These are phyloP conservation scores for Xiphorhynchus erythropygius DNA, from an alignment of 2,797 vertebrate genomes.

Conservation along the genomic window DNA sequence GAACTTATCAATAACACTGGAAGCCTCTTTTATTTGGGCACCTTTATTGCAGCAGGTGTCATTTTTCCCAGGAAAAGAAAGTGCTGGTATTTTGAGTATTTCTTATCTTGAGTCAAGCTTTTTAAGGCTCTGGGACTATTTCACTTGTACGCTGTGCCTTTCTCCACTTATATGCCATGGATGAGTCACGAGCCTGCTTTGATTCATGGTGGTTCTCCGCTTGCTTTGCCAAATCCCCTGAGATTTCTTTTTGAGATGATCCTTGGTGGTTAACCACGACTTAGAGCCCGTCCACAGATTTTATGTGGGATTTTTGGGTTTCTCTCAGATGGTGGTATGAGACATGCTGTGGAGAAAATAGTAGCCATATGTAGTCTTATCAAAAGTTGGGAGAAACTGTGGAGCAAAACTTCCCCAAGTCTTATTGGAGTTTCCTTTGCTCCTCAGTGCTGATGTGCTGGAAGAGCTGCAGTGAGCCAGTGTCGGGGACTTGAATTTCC, in stretches of 20 bases:
- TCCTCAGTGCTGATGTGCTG: background rate
- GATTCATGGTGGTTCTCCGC: constrained; percentile 9
- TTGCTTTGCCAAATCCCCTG: constrained; percentile 41
- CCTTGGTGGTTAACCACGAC: background rate
- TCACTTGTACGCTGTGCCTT: background rate
- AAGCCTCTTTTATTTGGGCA: constrained; percentile 9
- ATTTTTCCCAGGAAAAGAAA: background rate
- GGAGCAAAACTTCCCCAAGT: background rate
- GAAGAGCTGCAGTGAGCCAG: background rate
- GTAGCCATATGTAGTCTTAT: background rate
- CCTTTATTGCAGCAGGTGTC: background rate
- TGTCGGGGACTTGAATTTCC: background rate
- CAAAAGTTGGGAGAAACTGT: background rate
- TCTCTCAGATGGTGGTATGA: background rate
- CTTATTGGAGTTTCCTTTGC: background rate
- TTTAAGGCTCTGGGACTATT: background rate
- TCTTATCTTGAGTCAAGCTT: background rate
- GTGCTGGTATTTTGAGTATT: background rate
- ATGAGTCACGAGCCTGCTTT: constrained; percentile 42
- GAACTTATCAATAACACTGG: constrained; percentile 34
- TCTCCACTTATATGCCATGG: background rate
- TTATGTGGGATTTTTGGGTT: constrained; percentile 11
- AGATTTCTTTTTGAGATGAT: background rate
- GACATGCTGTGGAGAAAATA: background rate
- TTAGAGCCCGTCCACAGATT: constrained; percentile 1